Evolutionary conservation across 2,113 vertebrate genomes (phyloP).

Genomic region (Psittacus erithacus): DNA sequence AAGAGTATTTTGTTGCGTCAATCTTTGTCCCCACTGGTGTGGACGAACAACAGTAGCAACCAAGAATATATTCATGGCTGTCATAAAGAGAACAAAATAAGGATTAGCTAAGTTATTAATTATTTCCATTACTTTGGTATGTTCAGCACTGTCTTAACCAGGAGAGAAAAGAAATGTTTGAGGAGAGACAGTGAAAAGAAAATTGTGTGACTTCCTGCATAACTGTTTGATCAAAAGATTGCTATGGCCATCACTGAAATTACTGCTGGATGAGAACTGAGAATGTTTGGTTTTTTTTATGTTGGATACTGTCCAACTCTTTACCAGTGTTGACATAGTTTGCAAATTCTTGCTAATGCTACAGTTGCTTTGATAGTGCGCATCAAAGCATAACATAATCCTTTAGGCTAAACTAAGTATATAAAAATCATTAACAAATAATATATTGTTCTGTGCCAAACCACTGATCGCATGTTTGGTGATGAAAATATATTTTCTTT

Average conservation of each 20-base stretch:
- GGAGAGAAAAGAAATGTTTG: neutral
- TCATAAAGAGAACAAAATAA: neutral
- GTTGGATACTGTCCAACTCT: neutral
- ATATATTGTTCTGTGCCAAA: neutral
- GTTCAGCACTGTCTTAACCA: neutral
- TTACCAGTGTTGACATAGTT: neutral
- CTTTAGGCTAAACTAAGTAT: neutral
- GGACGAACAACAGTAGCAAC: neutral
- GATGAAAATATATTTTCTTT: neutral
- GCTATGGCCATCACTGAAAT: neutral
- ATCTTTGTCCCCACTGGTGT: neutral
- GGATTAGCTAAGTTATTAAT: neutral
- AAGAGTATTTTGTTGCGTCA: neutral
- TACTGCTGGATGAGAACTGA: neutral
- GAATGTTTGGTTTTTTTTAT: neutral
- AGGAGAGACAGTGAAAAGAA: neutral
- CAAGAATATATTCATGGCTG: neutral
- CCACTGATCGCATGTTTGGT: neutral
- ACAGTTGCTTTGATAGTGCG: neutral
- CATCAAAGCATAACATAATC: neutral
- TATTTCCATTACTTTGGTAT: neutral
- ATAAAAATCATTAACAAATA: constrained; percentile 1
- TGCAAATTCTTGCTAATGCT: neutral
- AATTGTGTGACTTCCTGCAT: neutral
- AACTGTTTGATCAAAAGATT: neutral